Conservation (phyloP, 2,797 vertebrate species). For the Sparidentex hasta region DNA sequence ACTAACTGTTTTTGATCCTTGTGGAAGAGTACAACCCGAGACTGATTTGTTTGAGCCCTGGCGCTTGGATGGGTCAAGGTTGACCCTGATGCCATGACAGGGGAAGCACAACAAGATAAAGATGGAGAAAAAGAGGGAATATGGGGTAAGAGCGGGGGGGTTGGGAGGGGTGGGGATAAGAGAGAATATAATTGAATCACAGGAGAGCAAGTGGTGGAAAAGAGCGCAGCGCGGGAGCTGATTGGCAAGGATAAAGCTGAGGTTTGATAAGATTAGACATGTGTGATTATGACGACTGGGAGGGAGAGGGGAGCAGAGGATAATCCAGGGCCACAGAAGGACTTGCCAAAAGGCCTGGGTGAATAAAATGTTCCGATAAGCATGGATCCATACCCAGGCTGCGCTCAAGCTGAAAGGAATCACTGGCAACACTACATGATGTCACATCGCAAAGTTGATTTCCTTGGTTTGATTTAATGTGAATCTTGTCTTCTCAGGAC, state of each 20-base stretch:
- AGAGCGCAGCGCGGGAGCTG: slow-evolving; percentile 76
- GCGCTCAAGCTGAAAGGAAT: slow-evolving; percentile 37
- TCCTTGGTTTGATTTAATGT: neutral
- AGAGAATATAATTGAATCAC: slow-evolving; percentile 74
- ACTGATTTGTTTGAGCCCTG: slow-evolving; percentile 98
- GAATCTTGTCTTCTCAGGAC: neutral
- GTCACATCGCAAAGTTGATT: neutral
- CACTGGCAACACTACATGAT: slow-evolving; percentile 1
- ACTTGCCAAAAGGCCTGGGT: slow-evolving; percentile 64
- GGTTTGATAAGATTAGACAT: slow-evolving; percentile 85
- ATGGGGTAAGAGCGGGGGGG: slow-evolving; percentile 46
- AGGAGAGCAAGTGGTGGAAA: slow-evolving; percentile 74
- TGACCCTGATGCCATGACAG: slow-evolving; percentile 89
- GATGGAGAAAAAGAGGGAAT: slow-evolving; percentile 69
- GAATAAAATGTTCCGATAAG: slow-evolving; percentile 62
- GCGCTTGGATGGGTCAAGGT: slow-evolving; percentile 98
- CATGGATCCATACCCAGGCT: slow-evolving; percentile 52
- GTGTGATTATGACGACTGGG: slow-evolving; percentile 79
- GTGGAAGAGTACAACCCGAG: slow-evolving; percentile 94
- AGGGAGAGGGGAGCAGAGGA: slow-evolving; percentile 68
- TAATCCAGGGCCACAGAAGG: slow-evolving; percentile 73
- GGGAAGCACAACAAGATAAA: slow-evolving; percentile 73
- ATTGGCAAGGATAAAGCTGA: slow-evolving; percentile 83
- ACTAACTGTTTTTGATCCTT: slow-evolving; percentile 98
- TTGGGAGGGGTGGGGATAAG: slow-evolving; percentile 33